Evolutionary conservation across 2,888 invertebrate species (phyloP), one percentile per base, ranked within the genome.

Genomic region (Melanchra persicariae): DNA sequence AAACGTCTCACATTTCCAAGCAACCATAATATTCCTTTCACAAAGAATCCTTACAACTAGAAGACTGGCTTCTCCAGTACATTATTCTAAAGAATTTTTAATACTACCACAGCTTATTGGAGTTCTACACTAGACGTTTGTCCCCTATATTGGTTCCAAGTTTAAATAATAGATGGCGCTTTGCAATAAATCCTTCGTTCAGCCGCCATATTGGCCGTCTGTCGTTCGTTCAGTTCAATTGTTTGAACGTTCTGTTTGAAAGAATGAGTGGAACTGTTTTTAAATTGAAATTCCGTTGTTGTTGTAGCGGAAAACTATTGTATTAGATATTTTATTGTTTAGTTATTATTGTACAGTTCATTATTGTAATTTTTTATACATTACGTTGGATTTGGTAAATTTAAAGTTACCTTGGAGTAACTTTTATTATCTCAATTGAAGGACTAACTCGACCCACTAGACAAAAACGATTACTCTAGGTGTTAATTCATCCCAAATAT

Each of bases 141-240:
- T 75, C 70, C 70, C 51, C 47, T 81, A 84, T 90, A 90, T 89
- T 87, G 87, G 86, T 87, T 86, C 86, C 79, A 69, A 67, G 76
- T 79, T 83, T 85, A 87, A 88, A 91, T 89, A 91, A 89, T 86
- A 90, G 89, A 89, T 88, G 89, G 89, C 88, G 86, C 62, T 87
- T 76, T 82, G 83, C 77, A 83, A 89, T 86, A 87, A 78, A 82
- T 86, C 68, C 72, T 68, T 67, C 57, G 69, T 66, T 61, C 57
- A 82, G 64, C 24, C 75, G 80, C 84, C 79, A 84, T 86, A 85
- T 87, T 85, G 85, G 63, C 79, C 70, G 77, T 77, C 70, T 74
- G 78, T 79, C 70, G 70, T 79, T 84, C 81, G 77, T 78, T 84
- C 34, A 70, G 64, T 79, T 83, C 79, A 70, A 73, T 66, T 76